These are phyloP conservation scores for Typhlomys cinereus DNA, from an alignment of 2,113 vertebrate species.

Conservation along the genomic window DNA sequence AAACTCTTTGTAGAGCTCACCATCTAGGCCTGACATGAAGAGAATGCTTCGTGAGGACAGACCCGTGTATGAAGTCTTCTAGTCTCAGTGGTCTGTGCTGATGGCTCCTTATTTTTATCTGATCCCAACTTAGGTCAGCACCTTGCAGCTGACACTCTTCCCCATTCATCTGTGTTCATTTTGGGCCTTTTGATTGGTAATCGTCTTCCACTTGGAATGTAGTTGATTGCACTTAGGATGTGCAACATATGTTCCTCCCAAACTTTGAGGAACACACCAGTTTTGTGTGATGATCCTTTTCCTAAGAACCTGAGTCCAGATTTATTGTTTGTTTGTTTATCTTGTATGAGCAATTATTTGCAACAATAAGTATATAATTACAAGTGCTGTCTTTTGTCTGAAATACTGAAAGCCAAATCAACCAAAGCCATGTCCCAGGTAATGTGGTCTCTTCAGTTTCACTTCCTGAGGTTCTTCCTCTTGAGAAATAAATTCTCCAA, in stretches of 20 bases:
- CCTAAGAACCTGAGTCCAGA: neutral
- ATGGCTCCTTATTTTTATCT: neutral
- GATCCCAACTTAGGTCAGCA: neutral
- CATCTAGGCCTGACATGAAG: neutral
- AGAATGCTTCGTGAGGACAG: neutral
- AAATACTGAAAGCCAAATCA: slow-evolving; percentile 12
- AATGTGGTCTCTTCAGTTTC: neutral
- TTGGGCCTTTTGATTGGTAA: too few relatives aligned
- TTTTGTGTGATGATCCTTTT: neutral
- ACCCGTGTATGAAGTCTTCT: neutral
- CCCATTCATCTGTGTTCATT: neutral
- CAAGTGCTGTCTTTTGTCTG: neutral
- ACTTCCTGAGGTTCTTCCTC: slow-evolving; percentile 3
- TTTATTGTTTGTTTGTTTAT: neutral
- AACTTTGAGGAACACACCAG: neutral
- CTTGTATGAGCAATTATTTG: neutral
- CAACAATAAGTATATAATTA: neutral
- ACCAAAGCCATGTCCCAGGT: neutral
- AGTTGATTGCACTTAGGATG: too few relatives aligned
- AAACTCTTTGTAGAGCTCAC: neutral
- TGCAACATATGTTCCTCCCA: too few relatives aligned
- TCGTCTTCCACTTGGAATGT: too few relatives aligned
- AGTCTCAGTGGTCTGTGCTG: too few relatives aligned
- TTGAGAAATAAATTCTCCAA: slow-evolving; percentile 30
- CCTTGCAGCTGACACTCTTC: neutral